Evolutionary conservation across 2,797 vertebrate species (phyloP), one percentile per base, ranked within the genome.

Genomic region (Mormyrops attenuatus): DNA sequence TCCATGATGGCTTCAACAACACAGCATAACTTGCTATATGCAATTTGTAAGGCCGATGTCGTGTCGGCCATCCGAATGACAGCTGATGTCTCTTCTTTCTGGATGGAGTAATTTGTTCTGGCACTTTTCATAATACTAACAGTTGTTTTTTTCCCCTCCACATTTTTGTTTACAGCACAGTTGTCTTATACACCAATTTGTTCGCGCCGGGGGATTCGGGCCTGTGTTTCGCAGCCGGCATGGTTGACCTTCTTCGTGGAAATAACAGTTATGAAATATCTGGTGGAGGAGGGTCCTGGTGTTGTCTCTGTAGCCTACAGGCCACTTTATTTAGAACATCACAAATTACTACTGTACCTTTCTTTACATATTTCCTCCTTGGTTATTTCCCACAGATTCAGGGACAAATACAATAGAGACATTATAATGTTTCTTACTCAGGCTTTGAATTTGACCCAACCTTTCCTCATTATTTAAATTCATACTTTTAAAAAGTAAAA

Each of bases 91-190:
- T 85, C 87, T 34, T 91, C 89, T 88, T 8, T n/a, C 47, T 52
- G 85, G 57, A 49, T 80, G 82, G 50, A 80, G 82, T 90, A 89
- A 91, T 89, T 89, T 87, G 69, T 87, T 90, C 80, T 90, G 89
- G 89, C 88, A 88, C 88, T 88, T 66, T 85, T 85, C 85, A 63
- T 90, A 90, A 90, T 57, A 87, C 85, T 60, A 85, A 90, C 88
- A 90, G 88, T 88, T 90, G 88, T 89, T 90, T 86, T 90, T 87
- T 60, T 17, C 7, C 49, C n/a, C 57, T 57, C 38, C 34, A 86
- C 47, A 52, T 22, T 88, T 84, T 82, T 90, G 49, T 88, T 88
- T 90, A 55, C 69, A 22, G 20, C 57, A 80, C 84, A 3, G 85
- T 84, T 53, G 85, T 86, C 85, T 86, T 63, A 84, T 84, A 82